Percentiles rank a stretch among this genome's conserved stretches.
These are phyloP conservation scores for Megaptera novaeangliae DNA, from an alignment of 2,113 vertebrate genomes.

Conservation along the genomic window DNA sequence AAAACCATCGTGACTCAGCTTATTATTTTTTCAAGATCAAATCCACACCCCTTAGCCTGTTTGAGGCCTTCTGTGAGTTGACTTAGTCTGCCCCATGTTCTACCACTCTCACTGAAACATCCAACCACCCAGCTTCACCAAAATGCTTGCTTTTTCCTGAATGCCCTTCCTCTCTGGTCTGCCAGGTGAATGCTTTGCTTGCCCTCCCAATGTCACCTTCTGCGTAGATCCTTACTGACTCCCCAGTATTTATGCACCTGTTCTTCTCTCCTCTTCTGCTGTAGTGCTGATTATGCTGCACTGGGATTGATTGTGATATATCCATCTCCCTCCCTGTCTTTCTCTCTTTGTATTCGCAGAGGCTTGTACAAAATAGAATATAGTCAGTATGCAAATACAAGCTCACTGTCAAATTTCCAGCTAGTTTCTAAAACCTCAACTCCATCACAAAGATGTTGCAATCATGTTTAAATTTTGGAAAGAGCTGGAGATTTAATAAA, in stretches of 20 bases:
- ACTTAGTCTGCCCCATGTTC: background rate
- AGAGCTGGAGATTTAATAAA: background rate
- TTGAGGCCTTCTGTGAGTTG: background rate
- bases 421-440: background rate
- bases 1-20: background rate
- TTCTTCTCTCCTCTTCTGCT: background rate
- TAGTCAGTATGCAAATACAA: background rate
- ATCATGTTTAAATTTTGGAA: background rate
- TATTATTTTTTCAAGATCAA: background rate
- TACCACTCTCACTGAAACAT: background rate
- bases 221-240: background rate
- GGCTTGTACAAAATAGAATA: background rate
- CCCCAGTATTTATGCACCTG: background rate
- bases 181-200: background rate
- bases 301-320: background rate
- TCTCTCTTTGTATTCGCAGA: background rate
- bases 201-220: background rate
- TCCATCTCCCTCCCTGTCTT: background rate
- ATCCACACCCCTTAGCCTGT: background rate
- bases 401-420: background rate
- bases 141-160: background rate
- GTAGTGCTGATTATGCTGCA: background rate
- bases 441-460: background rate
- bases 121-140: background rate
- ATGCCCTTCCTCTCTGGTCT: background rate